Evolutionary conservation across 2,888 invertebrate species (phyloP).

Genomic region (Heliconius erato): DNA sequence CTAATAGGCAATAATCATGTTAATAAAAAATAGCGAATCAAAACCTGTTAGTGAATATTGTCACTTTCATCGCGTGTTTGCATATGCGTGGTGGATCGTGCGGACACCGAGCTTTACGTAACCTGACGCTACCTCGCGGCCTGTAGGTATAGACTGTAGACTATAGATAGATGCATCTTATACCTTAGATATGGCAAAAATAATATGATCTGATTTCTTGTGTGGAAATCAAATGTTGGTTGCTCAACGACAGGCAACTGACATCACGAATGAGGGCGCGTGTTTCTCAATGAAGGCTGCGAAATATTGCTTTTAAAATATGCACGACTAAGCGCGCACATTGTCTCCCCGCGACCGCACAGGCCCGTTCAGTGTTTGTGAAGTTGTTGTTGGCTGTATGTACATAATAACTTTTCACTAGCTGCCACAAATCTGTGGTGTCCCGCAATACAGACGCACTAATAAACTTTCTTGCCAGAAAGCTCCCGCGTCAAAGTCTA

Average conservation of each 20-base stretch:
- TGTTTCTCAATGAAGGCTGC: constrained; percentile 83
- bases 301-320: constrained; percentile 83
- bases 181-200: constrained; percentile 64
- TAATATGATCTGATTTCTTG: constrained; percentile 74
- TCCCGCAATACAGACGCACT: constrained; percentile 38
- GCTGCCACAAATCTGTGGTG: constrained; percentile 59
- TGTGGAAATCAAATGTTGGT: constrained; percentile 82
- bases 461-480: constrained; percentile 53
- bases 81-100: constrained; percentile 57
- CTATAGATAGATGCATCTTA: constrained; percentile 48
- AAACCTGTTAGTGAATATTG: constrained; percentile 63
- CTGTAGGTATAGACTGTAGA: constrained; percentile 47
- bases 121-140: constrained; percentile 55
- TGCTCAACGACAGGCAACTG: constrained; percentile 77
- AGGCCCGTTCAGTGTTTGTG: constrained; percentile 30
- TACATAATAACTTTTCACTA: constrained; percentile 26
- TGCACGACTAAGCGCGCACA: constrained; percentile 77
- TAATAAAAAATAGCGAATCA: constrained; percentile 54
- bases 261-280: constrained; percentile 83
- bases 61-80: constrained; percentile 72
- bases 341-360: constrained; percentile 63
- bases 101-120: constrained; percentile 59
- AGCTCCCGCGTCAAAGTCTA: neutral
- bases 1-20: constrained; percentile 70
- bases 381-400: neutral